Evolutionary conservation across 2,888 invertebrate species (phyloP), one percentile per base, ranked within the genome.

Genomic region (Diarsia rubi): DNA sequence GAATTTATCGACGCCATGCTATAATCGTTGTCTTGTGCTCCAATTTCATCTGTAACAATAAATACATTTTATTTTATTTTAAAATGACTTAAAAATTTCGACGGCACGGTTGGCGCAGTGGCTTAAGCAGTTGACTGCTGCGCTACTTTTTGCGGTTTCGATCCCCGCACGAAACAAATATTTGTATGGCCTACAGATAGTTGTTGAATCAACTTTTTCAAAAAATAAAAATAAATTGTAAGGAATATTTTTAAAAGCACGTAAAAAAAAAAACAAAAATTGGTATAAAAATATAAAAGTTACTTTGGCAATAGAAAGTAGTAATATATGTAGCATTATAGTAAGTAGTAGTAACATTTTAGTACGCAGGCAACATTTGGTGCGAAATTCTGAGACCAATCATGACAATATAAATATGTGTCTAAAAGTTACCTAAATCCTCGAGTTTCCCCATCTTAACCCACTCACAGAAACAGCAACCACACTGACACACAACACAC

Each of bases 1-100:
- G 95, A 94, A 86, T 95, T 96, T 94, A 96, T 92, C 75, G 97
- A 96, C 85, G 95, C 94, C 97, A 97, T 97, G 67, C 86, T 96
- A 91, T 95, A 94, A 63, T 92, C 93, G 83, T 90, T 91, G 88
- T 95, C 94, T 54, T 92, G 93, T 82, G 91, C 90, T 78, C 94
- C 94, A 91, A 94, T 96, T 86, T 96, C 97, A 97, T 97, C 96
- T 97, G 93, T 5, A 92, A 92, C 81, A 88, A 91, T 49, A 49
- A 37, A 37, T 37, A 37, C 6, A 4, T 37, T 37, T 5, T 5
- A 37, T 37, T 37, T 37, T 37, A 37, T 37, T 37, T 37, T 37
- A 5, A 37, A 37, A 37, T 37, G 37, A 5, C 37, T 37, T 37
- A 5, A 37, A 37, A 37, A 37, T 37, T n/a, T 37, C 37, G 37